These are phyloP conservation scores for Thaleichthys pacificus DNA, from an alignment of 2,797 vertebrate species.

Conservation along the genomic window DNA sequence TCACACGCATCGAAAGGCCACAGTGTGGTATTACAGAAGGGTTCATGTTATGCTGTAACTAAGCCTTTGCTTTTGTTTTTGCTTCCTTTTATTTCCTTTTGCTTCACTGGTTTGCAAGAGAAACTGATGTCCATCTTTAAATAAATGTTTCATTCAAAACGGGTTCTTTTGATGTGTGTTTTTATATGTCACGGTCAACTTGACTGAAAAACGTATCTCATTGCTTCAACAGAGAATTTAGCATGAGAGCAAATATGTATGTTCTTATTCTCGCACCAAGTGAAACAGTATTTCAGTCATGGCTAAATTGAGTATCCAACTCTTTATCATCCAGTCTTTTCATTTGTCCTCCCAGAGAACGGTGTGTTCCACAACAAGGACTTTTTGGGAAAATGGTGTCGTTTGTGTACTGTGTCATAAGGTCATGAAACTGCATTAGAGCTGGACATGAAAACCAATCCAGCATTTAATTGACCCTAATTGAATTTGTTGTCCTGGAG, in stretches of 20 bases:
- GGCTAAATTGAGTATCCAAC: background rate
- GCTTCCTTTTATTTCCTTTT: conserved; percentile 23
- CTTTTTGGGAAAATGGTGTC: too few relatives aligned
- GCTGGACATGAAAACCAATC: background rate
- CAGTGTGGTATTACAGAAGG: conserved; percentile 7
- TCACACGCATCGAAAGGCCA: background rate
- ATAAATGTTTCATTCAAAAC: conserved; percentile 47
- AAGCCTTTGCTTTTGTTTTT: conserved; percentile 19
- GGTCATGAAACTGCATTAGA: background rate
- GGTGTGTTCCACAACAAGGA: background rate
- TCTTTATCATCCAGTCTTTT: background rate
- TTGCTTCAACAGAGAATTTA: background rate
- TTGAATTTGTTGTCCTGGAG: background rate
- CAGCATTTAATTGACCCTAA: background rate
- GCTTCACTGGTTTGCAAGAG: conserved; percentile 42
- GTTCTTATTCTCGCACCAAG: conserved; percentile 1
- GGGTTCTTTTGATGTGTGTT: conserved; percentile 12
- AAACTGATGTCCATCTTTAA: conserved; percentile 44
- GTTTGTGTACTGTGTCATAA: background rate
- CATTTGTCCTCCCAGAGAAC: background rate
- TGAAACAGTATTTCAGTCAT: background rate
- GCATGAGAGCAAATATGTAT: background rate
- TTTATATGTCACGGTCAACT: conserved; percentile 17
- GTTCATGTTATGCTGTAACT: conserved; percentile 17
- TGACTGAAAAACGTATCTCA: background rate